Conservation (phyloP, 1,140 invertebrate species). For the Bicyclus anynana region DNA sequence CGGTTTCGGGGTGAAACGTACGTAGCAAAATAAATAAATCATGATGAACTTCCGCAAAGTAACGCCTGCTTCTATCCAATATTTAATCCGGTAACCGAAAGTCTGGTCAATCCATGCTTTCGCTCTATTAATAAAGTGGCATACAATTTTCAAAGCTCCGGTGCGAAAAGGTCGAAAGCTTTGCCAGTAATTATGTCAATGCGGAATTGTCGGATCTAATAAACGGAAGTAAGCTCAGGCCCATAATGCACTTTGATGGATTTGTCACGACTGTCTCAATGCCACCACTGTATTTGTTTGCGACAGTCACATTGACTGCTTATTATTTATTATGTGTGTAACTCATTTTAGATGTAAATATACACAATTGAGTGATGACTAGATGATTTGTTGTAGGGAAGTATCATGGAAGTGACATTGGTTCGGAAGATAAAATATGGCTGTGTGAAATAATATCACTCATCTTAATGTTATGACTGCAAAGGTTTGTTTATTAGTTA, state of each 20-base stretch:
- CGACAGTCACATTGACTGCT: background rate
- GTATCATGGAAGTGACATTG: background rate
- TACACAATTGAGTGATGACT: background rate
- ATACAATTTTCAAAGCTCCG: conserved; percentile 5
- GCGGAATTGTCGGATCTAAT: conserved; percentile 19
- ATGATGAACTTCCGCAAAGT: no score
- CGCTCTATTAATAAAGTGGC: background rate
- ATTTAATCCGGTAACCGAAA: no score
- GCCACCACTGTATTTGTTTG: background rate
- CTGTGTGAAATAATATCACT: background rate
- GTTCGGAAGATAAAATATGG: background rate
- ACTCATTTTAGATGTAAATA: background rate
- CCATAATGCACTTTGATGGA: conserved; percentile 13
- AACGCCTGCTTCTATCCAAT: no score
- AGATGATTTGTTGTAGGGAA: background rate
- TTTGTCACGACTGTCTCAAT: conserved; percentile 18
- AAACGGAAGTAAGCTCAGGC: conserved; percentile 18
- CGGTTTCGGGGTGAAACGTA: no score
- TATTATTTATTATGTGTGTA: background rate
- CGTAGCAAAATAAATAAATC: no score
- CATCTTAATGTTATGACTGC: no score
- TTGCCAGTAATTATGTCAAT: conserved; percentile 16
- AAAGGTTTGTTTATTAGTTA: no score
- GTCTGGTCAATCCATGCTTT: no score
- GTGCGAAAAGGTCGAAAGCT: conserved; percentile 12